Base-by-base conservation (phyloP, 2,797 vertebrate species). In the Enteromius treurensis region DNA sequence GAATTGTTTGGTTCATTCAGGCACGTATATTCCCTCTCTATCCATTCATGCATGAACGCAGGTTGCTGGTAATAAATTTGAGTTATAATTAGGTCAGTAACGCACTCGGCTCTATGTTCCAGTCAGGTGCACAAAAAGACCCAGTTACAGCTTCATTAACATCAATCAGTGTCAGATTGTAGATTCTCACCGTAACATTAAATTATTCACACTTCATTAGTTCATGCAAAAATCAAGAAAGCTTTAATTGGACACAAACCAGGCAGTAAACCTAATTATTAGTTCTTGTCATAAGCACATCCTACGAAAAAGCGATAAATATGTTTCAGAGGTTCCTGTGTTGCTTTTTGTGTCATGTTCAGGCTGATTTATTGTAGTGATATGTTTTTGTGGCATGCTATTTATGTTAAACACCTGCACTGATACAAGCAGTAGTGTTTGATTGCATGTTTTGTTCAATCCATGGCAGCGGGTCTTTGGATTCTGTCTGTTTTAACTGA, bases 101-200 rank as follows among this genome's bases (percentile, higher is more conserved):
- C 17, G 49, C 51, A 34, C 76, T 55, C 77, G 32, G 83, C 14
- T 81, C 32, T 76, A 80, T 76, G 42, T 86, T 85, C 34, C 74
- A 87, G 77, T 84, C 73, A 82, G 77, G 80, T 87, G 80, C 71
- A 77, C 81, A 86, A 75, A 87, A 78, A 80, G 75, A 73, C 55
- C 64, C 49, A 80, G 49, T 68, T 47, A 80, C 69, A 73, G 42
- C 71, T 80, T 86, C 79, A 87, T 88, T 88, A 82, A 67, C 77
- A 80, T 86, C 75, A 84, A 75, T 82, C 68, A 84, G 70, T 86
- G 79, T 87, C 73, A 80, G 71, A 85, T 42, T 86, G 60, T 51
- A 86, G 77, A 65, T 78, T 76, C 84, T 79, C 58, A 71, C 51
- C 42, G 17, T 65, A 82, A 82, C 55, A 76, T 77, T 17, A 0